Evolutionary conservation across 1,140 invertebrate species (phyloP).

Genomic region (Drosophila bipectinata): DNA sequence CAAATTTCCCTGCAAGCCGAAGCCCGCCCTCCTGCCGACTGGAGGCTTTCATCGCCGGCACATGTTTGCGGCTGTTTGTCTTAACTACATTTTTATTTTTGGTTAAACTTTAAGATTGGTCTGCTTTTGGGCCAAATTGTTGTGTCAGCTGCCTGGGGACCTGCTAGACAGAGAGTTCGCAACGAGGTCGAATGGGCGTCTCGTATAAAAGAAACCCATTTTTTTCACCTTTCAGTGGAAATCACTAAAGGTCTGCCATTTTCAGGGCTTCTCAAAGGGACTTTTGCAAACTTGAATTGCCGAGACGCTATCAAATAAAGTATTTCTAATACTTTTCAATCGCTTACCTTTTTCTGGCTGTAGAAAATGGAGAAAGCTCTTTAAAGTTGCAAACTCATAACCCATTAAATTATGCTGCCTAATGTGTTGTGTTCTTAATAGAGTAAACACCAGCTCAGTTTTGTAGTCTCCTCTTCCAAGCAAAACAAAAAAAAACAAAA

Average conservation of each 20-base stretch:
- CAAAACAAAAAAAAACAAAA: conserved; percentile 52
- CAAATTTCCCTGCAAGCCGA: conserved; percentile 10
- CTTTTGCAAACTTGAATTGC: conserved; percentile 3
- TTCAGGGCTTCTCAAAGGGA: conserved; percentile 14
- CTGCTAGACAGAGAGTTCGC: conserved; percentile 22
- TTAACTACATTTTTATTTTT: conserved; percentile 46
- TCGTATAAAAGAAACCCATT: background rate
- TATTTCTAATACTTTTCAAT: background rate
- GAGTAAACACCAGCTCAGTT: conserved; percentile 32
- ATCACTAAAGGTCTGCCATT: conserved; percentile 20
- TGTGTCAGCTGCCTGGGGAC: conserved; percentile 26
- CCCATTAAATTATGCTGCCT: too few species aligned
- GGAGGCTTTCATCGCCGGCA: conserved; percentile 6
- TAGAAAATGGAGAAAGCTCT: background rate
- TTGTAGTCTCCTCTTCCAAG: conserved; percentile 1
- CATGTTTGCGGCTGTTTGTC: conserved; percentile 64
- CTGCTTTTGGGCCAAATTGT: conserved; percentile 16
- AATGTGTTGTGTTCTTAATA: conserved; percentile 1
- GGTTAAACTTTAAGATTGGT: conserved; percentile 34
- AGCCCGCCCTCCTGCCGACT: background rate
- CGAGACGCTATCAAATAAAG: conserved; percentile 13
- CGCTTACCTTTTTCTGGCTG: background rate
- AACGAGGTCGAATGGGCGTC: conserved; percentile 23
- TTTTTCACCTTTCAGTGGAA: conserved; percentile 17
- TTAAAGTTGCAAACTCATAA: background rate